Evolutionary conservation across 1,140 invertebrate genomes (phyloP), one percentile per base, ranked within the genome.

Genomic region (Centruroides vittatus): DNA sequence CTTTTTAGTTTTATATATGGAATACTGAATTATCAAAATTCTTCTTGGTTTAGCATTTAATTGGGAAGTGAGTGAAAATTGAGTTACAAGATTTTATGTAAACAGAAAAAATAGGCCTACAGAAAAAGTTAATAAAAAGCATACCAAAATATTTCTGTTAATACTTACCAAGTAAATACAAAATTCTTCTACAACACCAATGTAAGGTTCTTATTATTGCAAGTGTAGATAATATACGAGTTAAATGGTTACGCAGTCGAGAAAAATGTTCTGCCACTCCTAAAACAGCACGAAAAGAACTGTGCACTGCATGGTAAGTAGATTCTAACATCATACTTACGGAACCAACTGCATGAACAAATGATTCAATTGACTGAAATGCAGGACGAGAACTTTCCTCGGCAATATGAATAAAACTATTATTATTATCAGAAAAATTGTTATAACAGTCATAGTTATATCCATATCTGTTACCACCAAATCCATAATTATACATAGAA

Each of bases 321-420:
- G 92, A 96, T 70, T 97, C 94, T 46, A 98, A 74, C 88, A 98
- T 95, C 81, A 94, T 92, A 35, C 91, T 89, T 9, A 98, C 82
- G 55, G 93, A 93, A 35, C 85, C 85, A 70, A 96, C 89, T 23
- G 93, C 89, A 62, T 85, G 81, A 0, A 98, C 88, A 61, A 98
- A 78, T 61, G 88, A 87, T 76, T 97, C 91, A 67, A 98, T 90
- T 12, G 89, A 93, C 69, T 94, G 85, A 76, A 98, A 98, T 13
- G 93, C 88, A 58, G 86, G 84, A 58, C 91, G 78, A 0, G 91
- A 89, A 68, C 84, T 91, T 68, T 95, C 90, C 78, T 94, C 89
- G 8, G 90, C 89, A 67, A 89, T 80, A 70, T 89, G 85, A 60
- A 88, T 82, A 73, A 93, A 88, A 48, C 54, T 65, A 47, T 56